Base-by-base conservation (phyloP, 2,888 invertebrate genomes). In the Molorchus minor region DNA sequence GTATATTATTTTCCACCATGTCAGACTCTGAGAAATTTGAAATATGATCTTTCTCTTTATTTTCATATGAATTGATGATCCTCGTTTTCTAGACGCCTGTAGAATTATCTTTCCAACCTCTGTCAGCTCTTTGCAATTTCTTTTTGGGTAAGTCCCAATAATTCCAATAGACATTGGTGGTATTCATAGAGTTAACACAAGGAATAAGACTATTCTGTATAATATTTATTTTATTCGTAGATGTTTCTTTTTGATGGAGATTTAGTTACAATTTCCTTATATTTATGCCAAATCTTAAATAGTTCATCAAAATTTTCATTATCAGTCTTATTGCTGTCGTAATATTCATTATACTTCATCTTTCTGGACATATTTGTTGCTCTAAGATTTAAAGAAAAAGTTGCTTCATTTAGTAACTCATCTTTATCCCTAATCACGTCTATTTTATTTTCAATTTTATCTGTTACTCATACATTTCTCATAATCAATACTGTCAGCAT, bases 191-290 rank as follows among this genome's bases (percentile, higher is more conserved):
- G 35, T 47, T 35, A 17, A 25, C 35, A 47, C 19, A 19, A 47
- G 35, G 8, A 47, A 47, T 47, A 47, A 47, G 30, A 35, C 30
- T 12, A 47, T 47, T 30, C n/a, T 47, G 47, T 47, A 47, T 33
- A 15, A 47, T 17, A 47, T 47, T 47, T 12, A 35, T 47, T 47
- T 47, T 47, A 47, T 47, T 20, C n/a, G 12, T 33, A 3, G 3
- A 16, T 30, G 30, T 35, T 47, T 17, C 20, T 35, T 47, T 47
- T 35, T 47, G 35, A 33, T 15, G 30, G 19, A 30, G 10, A n/a
- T n/a, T n/a, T n/a, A n/a, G n/a, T n/a, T n/a, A n/a, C n/a, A n/a
- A n/a, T 33, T 33, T 12, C n/a, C 12, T 33, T 33, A 5, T 33
- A 33, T 33, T 33, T 33, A n/a, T 33, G 33, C 33, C 33, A 33